These are phyloP conservation scores for Agrotis ipsilon DNA, from an alignment of 2,888 invertebrate species.

Conservation along the genomic window DNA sequence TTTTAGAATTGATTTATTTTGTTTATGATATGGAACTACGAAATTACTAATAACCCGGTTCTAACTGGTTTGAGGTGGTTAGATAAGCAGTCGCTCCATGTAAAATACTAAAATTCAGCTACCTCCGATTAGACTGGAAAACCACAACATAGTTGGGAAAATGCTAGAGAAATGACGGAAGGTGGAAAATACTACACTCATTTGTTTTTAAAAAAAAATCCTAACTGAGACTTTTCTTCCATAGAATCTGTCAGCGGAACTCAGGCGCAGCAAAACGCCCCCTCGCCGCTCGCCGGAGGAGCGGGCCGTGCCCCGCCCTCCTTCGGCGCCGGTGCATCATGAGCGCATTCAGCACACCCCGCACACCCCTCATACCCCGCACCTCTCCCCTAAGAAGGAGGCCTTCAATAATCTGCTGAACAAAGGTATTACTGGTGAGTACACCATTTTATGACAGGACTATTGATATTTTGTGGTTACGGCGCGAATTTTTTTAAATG, in stretches of 20 bases:
- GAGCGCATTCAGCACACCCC: slow-evolving; percentile 74
- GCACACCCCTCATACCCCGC: slow-evolving; percentile 88
- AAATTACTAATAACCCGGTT: too few species aligned
- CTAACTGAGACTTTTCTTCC: slow-evolving; percentile 54
- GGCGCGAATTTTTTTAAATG: background rate
- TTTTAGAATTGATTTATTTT: slow-evolving; percentile 22
- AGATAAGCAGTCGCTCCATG: too few species aligned
- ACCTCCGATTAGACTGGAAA: too few species aligned
- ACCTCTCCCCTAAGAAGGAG: slow-evolving; percentile 92
- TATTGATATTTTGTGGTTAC: background rate
- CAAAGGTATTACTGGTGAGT: slow-evolving; percentile 92
- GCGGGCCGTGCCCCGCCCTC: slow-evolving; percentile 84
- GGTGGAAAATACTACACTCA: too few species aligned
- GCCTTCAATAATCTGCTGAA: slow-evolving; percentile 91
- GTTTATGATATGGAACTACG: slow-evolving; percentile 4
- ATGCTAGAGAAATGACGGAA: too few species aligned
- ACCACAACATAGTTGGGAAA: too few species aligned
- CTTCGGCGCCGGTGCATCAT: slow-evolving; percentile 89
- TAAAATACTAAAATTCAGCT: too few species aligned
- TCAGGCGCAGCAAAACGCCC: slow-evolving; percentile 86
- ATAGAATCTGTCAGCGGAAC: slow-evolving; percentile 82
- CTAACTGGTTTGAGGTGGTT: too few species aligned
- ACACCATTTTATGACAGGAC: slow-evolving; percentile 37
- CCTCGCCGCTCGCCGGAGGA: slow-evolving; percentile 86
- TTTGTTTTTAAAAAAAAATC: background rate